Evolutionary conservation across 2,113 vertebrate species (phyloP).

Genomic region (Electrona antarctica): DNA sequence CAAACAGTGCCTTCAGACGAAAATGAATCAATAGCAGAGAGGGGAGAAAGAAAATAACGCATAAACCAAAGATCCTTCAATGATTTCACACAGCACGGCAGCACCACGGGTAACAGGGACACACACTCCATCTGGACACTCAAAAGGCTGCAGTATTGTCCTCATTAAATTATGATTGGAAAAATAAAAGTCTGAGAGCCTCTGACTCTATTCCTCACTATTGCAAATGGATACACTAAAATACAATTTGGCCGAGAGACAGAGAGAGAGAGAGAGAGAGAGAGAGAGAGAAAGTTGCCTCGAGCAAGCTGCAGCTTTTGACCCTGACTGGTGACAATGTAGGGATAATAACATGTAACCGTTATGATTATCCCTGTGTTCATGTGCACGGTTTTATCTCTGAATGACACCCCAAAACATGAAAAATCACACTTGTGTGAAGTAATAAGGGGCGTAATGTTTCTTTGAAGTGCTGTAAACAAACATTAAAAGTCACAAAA

Average conservation of each 20-base stretch:
- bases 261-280: not conserved
- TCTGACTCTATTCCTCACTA: conserved; percentile 3
- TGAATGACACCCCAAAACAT: no score
- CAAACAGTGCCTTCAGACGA: conserved; percentile 54
- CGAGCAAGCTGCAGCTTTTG: no score
- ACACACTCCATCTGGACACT: conserved; percentile 29
- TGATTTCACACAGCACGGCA: conserved; percentile 46
- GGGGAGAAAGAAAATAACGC: conserved; percentile 12
- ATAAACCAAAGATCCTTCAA: conserved; percentile 46
- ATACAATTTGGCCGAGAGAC: conserved; percentile 8
- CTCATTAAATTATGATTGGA: conserved; percentile 32
- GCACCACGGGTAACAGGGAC: conserved; percentile 40
- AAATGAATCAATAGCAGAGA: conserved; percentile 57
- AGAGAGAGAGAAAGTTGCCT: no score
- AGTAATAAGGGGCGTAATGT: no score
- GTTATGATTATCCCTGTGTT: no score
- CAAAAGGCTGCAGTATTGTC: conserved; percentile 16
- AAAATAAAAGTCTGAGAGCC: conserved; percentile 40
- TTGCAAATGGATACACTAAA: conserved; percentile 1
- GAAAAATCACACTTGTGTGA: no score
- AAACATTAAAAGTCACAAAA: no score
- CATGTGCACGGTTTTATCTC: no score
- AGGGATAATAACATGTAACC: no score
- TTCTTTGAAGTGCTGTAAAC: no score
- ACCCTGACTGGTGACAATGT: no score